Base-by-base conservation (phyloP, 2,113 vertebrate genomes). In the Colius striatus region DNA sequence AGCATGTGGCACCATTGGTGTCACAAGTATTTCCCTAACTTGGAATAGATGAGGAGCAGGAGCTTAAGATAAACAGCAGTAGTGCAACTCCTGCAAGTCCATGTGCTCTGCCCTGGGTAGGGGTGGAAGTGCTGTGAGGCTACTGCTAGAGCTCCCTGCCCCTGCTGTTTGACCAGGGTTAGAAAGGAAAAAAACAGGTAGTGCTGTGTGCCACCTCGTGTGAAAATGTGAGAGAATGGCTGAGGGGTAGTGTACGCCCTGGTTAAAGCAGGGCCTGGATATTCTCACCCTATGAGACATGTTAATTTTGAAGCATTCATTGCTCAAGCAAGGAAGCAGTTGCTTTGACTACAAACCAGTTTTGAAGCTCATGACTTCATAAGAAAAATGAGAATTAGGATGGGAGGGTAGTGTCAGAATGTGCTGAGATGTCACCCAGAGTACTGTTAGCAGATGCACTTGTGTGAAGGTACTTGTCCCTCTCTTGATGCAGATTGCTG, bases 211-310 rank as follows among this genome's bases (percentile, higher is more conserved):
- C 25, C 5, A 4, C 11, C 5, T 30, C 11, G 12, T 2, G 6
- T 32, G 19, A 41, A 79, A n/a, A 4, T 29, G 20, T 36, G 13
- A 50, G 4, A 5, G 38, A 57, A 36, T 23, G 32, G n/a, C 54
- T 30, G n/a, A 55, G 45, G 45, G 3, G 0, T 18, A 47, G 34
- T 11, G 12, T 0, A 0, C 25, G 2, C 2, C 3, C 2, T 3
- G 15, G 54, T 47, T 66, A 67, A 43, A 74, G 22, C 0, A 0
- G 9, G 22, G 71, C 21, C 68, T 48, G 29, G 15, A 36, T 26
- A 45, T 2, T 71, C 54, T 65, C 8, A 21, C 27, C 6, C 1
- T 21, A 13, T 12, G 27, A 70, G 21, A 51, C 34, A 11, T 9
- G 10, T 61, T 48, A 41, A 48, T 41, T 67, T 30, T 50, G 48